Evolutionary conservation across 2,888 invertebrate species (phyloP), one percentile per base, ranked within the genome.

Genomic region (Agonopterix subpropinquella): DNA sequence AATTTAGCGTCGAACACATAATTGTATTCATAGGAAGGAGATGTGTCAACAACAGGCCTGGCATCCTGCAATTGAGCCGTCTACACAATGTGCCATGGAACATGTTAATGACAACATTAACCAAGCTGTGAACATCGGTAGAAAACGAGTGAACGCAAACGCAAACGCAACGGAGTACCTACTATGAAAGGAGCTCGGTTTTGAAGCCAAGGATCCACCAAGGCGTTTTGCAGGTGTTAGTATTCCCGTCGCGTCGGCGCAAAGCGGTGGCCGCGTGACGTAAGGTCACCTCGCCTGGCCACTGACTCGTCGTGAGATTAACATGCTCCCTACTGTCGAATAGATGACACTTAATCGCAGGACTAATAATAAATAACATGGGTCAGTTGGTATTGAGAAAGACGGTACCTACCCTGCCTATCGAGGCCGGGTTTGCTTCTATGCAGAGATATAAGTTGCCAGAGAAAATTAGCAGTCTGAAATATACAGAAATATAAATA

Each of bases 151-250:
- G 71, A 75, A 73, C 75, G 80, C 79, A 80, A 79, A 72, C 77
- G 71, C 70, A 70, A 75, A 73, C 75, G 80, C 79, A 80, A 79
- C 73, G 67, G 73, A 70, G 70, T 63, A 28, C 28, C 28, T 28
- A 70, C 81, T 87, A 79, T 76, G 87, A 86, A 88, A 87, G 88
- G 87, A 84, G 86, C 77, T 84, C 70, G 77, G 85, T 86, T 88
- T 88, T 87, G 86, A 87, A 88, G 88, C 88, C 88, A 88, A 88
- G 88, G 88, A 87, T 88, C 73, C 70, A 80, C 78, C 85, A 85
- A 86, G 87, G 86, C 78, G 83, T 76, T 83, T 77, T 71, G 75
- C 64, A 71, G 72, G 68, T 72, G 83, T 88, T 87, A 86, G 85
- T 87, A 88, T 88, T 80, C 88, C 77, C 77, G 83, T 82, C 83